Base-by-base conservation (phyloP, 2,888 invertebrate genomes). In the Coelogynopora nodosa region DNA sequence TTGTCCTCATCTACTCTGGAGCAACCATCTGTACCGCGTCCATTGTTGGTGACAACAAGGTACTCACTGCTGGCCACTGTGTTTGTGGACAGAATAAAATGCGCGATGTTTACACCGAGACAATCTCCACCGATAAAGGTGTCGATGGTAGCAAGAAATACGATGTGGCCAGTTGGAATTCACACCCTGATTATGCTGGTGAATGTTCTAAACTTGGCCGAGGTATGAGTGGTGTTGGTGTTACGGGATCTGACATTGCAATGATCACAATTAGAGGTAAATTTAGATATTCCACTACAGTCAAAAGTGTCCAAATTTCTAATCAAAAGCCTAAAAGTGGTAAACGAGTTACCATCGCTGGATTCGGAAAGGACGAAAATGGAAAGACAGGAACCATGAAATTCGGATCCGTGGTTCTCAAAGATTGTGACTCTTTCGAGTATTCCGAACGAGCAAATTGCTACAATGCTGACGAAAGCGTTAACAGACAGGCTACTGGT, bases 41-140 rank as follows among this genome's bases (percentile, higher is more conserved):
- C 27, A 74, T 74, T 26, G 74, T 74, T 26, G 74, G 74, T 26
- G 74, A 74, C 74, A 74, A 74, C 74, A 74, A 74, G 74, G 74
- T 74, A 2, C 74, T 74, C 74, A 74, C 74, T 26, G 74, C 74
- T 23, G 74, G 74, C 5, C 74, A 74, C 23, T 74, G 74, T 74
- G 74, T 74, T 26, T 74, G 74, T 26, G 74, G 74, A 74, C 18
- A 23, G 23, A 74, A 74, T 23, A 74, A 74, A 26, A 74, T 74
- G 74, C 74, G 74, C 27, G 18, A 74, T 26, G 74, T 74, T 26
- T 74, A 13, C 23, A 26, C 5, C 18, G 74, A 74, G 74, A 74
- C 74, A 49, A 49, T 49, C 18, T 10, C 49, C 18, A 49, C 49
- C 5, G 5, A 5, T 10, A 5, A 49, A 18, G 49, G 49, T 10